Base-by-base conservation (phyloP, 2,113 vertebrate genomes). In the Neomonachus schauinslandi region DNA sequence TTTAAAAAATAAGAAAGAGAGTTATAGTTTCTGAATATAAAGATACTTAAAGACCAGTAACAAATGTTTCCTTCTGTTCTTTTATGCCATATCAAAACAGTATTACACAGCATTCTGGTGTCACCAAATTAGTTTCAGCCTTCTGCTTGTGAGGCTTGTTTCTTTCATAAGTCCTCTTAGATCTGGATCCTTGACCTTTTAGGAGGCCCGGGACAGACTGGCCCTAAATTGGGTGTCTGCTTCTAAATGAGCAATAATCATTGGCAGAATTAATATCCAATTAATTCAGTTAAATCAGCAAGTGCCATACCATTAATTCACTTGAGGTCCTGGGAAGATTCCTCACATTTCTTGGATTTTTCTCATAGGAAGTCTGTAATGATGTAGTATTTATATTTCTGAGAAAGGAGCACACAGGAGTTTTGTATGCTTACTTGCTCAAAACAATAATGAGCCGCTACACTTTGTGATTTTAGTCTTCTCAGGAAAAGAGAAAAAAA, bases 281-380 rank as follows among this genome's bases (percentile, higher is more conserved):
- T 88, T 94, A 86, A 55, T 81, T 97, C 42, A 46, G 19, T 42
- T 57, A 85, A 94, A 55, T 19, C 26, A 93, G 31, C n/a, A 84
- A 82, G 33, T 97, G 36, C 33, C 15, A 55, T 63, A 39, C 10
- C 28, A 61, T 72, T 65, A 31, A 53, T 91, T 97, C 46, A 61
- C 26, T 53, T 71, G 46, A 63, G 26, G 4, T 90, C 51, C 39
- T 76, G 22, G 12, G 21, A 57, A 74, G 10, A 69, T 95, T 63
- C 36, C 51, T 95, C 61, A 84, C 5, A 76, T 33, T 79, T 90
- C 85, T 79, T 3, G 36, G 8, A 53, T 55, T 51, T 77, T 83
- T 22, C 26, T 85, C 33, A n/a, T 49, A 76, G 7, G 16, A 88
- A 96, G 59, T 86, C 42, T 91, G 4, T 83, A 59, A 90, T 83